Conservation (phyloP, 2,888 invertebrate species). For the Dasypogon diadema region DNA sequence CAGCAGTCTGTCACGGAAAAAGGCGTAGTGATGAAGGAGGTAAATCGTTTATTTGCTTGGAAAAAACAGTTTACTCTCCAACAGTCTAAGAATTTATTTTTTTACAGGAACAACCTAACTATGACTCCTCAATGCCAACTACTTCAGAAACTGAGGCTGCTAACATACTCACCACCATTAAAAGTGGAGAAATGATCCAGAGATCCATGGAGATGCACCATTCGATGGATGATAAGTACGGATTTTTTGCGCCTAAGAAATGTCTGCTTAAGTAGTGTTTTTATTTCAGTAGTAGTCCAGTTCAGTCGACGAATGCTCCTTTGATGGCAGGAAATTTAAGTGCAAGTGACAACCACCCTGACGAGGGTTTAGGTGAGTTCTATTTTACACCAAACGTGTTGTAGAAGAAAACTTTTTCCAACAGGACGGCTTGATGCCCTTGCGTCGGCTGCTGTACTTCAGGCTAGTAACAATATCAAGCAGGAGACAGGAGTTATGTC, state of each 20-base stretch:
- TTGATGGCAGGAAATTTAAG: conserved; percentile 13
- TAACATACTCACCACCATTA: conserved; percentile 65
- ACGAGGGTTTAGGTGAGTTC: conserved; percentile 36
- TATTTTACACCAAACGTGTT: not conserved
- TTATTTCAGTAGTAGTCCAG: too few species aligned
- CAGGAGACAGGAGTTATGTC: conserved; percentile 52
- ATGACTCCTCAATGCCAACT: conserved; percentile 58
- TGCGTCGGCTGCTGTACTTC: conserved; percentile 66
- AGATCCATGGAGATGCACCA: conserved; percentile 27
- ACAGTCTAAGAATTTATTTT: not conserved
- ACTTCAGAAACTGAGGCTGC: conserved; percentile 66
- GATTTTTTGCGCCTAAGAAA: not conserved
- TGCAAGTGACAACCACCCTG: conserved; percentile 14
- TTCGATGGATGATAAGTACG: conserved; percentile 30
- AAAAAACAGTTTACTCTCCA: not conserved
- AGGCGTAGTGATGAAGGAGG: conserved; percentile 16
- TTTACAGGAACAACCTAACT: not conserved
- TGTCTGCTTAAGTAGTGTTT: not conserved
- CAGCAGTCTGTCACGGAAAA: not conserved
- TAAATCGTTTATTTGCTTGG: not conserved
- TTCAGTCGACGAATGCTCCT: conserved; percentile 14
- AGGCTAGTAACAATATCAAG: conserved; percentile 59
- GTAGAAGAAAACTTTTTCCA: not conserved
- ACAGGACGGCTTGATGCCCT: conserved; percentile 64
- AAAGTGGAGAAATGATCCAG: conserved; percentile 61